These are phyloP conservation scores for Poeciliopsis occidentalis DNA, from an alignment of 2,113 vertebrate species.

Conservation along the genomic window DNA sequence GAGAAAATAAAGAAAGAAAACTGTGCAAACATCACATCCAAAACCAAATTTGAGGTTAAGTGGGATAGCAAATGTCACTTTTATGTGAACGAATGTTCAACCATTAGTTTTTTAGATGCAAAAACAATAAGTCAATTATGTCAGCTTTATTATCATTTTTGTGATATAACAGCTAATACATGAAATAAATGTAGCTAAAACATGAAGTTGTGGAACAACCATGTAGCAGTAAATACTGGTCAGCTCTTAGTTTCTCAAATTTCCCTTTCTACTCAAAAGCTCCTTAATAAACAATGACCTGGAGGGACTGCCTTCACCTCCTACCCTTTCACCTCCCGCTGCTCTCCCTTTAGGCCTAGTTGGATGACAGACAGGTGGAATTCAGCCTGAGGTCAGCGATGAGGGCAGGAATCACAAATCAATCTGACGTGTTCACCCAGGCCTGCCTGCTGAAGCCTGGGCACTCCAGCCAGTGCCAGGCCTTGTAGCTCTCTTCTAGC, in stretches of 20 bases:
- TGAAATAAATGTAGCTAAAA: neutral
- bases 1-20: neutral
- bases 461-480: slow-evolving; percentile 44
- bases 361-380: slow-evolving; percentile 74
- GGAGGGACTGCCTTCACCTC: slow-evolving; percentile 52
- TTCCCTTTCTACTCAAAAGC: slow-evolving; percentile 6
- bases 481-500: slow-evolving; percentile 37
- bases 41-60: neutral
- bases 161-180: neutral
- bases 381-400: slow-evolving; percentile 60
- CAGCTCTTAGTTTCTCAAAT: neutral
- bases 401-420: slow-evolving; percentile 74
- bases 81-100: neutral
- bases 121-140: neutral
- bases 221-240: neutral
- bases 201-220: neutral
- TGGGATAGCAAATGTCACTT: neutral
- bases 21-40: too few relatives aligned
- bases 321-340: neutral
- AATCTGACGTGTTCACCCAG: slow-evolving; percentile 78
- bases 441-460: slow-evolving; percentile 64
- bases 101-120: neutral
- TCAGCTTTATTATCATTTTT: neutral
- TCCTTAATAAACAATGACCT: slow-evolving; percentile 66
- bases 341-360: slow-evolving; percentile 11